These are phyloP conservation scores for Cataglyphis livida DNA, from an alignment of 2,888 invertebrate species.

Conservation along the genomic window DNA sequence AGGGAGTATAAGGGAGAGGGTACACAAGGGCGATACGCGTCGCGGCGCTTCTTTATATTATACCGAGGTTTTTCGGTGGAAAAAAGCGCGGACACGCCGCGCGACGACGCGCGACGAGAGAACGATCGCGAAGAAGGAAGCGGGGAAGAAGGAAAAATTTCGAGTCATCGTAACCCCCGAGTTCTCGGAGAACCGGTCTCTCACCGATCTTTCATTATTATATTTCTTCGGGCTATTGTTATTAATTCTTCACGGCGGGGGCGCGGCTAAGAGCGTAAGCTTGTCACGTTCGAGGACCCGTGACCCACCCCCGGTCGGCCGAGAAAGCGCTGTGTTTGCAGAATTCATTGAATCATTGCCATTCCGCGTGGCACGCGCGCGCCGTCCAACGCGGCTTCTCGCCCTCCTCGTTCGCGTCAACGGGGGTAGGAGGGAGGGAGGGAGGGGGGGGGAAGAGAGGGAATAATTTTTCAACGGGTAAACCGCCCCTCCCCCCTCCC, in stretches of 20 bases:
- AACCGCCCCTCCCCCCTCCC: background rate
- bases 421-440: background rate
- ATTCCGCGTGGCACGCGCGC: conserved; percentile 72
- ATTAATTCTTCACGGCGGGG: conserved; percentile 78
- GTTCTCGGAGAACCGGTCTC: conserved; percentile 34
- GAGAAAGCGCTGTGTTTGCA: conserved; percentile 79
- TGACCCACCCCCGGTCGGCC: conserved; percentile 62
- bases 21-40: conserved; percentile 43
- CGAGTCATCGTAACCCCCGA: conserved; percentile 41
- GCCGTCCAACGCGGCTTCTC: conserved; percentile 15
- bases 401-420: background rate
- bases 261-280: conserved; percentile 79
- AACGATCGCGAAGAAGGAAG: conserved; percentile 2
- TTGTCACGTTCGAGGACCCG: conserved; percentile 74
- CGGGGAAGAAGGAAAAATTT: conserved; percentile 4
- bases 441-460: background rate
- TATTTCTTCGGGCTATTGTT: conserved; percentile 76
- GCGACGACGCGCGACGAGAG: conserved; percentile 33
- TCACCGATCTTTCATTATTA: conserved; percentile 64
- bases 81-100: conserved; percentile 44
- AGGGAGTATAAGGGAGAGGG: conserved; percentile 9
- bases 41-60: conserved; percentile 31
- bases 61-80: conserved; percentile 5
- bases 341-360: conserved; percentile 83
- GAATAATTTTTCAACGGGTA: conserved; percentile 48